phyloP scores from a whole-genome alignment of 2,113 vertebrate species.

The Channa argus region DNA sequence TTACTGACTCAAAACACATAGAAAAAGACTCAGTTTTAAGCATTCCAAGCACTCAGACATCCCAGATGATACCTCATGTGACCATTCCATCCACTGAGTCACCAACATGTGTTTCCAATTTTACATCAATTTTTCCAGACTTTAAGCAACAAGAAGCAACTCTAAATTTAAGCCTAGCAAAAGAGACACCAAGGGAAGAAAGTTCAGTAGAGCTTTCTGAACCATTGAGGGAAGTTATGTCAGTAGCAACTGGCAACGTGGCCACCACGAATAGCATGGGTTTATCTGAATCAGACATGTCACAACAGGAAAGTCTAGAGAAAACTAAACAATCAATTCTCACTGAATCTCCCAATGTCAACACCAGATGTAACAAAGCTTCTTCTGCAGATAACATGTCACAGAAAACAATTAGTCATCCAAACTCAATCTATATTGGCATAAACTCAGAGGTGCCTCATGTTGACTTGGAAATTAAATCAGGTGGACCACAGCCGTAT shows the following conservation, averaged over 20 bases:
- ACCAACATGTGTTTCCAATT: slow-evolving; percentile 2
- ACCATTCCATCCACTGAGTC: slow-evolving; percentile 1
- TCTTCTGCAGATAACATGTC: neutral
- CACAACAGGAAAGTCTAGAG: slow-evolving; percentile 27
- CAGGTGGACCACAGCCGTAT: slow-evolving; percentile 47
- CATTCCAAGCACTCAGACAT: neutral
- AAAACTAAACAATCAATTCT: slow-evolving; percentile 23
- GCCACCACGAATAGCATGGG: neutral
- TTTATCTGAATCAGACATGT: neutral
- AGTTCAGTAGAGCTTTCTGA: slow-evolving; percentile 29
- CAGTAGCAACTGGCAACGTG: neutral
- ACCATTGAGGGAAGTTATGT: slow-evolving; percentile 14
- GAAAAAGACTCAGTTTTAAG: neutral
- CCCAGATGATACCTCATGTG: slow-evolving; percentile 5
- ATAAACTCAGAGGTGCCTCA: slow-evolving; percentile 51
- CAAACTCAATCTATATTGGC: slow-evolving; percentile 70
- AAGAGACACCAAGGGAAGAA: slow-evolving; percentile 8
- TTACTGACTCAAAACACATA: slow-evolving; percentile 22
- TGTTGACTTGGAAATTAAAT: slow-evolving; percentile 31
- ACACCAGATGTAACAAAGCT: neutral
- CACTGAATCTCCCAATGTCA: neutral
- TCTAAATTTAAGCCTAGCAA: slow-evolving; percentile 10
- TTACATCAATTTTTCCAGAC: slow-evolving; percentile 9
- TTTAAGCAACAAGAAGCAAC: slow-evolving; percentile 21
- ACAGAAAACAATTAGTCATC: slow-evolving; percentile 25